Percentiles rank a stretch among this genome's conserved stretches.
These are phyloP conservation scores for Phocides pigmalion DNA, from an alignment of 1,140 invertebrate species.

Conservation along the genomic window DNA sequence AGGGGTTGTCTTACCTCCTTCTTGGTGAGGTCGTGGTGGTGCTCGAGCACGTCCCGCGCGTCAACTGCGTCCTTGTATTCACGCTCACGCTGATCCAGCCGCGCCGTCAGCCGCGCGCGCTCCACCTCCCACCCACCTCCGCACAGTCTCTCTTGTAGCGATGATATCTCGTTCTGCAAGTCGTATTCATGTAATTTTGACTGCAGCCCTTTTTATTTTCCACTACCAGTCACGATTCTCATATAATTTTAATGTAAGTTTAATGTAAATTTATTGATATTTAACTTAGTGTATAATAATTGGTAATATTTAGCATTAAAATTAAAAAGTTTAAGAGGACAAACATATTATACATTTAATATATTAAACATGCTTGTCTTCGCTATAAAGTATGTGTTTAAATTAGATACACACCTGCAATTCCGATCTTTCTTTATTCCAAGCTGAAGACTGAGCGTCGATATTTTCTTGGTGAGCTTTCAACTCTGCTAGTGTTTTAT, in stretches of 20 bases:
- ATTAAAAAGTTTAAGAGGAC: no score
- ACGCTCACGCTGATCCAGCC: conserved; percentile 89
- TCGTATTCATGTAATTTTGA: not conserved
- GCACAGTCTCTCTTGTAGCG: conserved; percentile 86
- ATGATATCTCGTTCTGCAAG: conserved; percentile 86
- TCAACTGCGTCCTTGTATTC: conserved; percentile 90
- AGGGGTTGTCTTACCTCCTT: conserved; percentile 68
- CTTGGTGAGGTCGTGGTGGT: conserved; percentile 69
- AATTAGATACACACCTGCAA: conserved; percentile 84
- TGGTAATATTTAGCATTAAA: no score
- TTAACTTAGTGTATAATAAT: no score
- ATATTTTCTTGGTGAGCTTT: conserved; percentile 88
- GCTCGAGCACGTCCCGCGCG: conserved; percentile 87
- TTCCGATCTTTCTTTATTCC: conserved; percentile 90
- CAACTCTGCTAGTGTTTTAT: conserved; percentile 86
- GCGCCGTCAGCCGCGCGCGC: conserved; percentile 86
- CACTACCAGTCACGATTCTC: no score
- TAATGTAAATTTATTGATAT: no score
- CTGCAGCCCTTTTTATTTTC: not conserved
- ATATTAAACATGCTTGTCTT: no score
- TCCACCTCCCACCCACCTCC: conserved; percentile 86
- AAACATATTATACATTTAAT: not conserved
- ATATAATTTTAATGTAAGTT: no score
- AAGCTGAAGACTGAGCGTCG: conserved; percentile 87
- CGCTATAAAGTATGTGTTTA: conserved; percentile 6